Percentiles rank a stretch among this genome's conserved stretches.
Evolutionary conservation across 2,888 invertebrate species (phyloP).

Genomic region (Leptopterna dolabrata): DNA sequence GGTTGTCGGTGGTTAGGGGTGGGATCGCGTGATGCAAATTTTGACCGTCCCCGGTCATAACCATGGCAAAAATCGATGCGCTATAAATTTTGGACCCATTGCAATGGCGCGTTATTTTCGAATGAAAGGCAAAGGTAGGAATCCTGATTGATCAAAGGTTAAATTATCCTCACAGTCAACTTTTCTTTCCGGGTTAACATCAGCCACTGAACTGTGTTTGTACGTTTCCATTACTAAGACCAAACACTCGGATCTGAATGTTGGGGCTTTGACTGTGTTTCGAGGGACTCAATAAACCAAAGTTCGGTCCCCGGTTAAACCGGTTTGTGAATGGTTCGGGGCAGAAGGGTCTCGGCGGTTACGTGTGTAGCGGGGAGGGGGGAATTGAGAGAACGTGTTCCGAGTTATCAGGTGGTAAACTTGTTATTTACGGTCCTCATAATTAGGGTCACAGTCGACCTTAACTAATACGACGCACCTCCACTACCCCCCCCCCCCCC

Average conservation of each 20-base stretch:
- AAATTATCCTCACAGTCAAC: too few relatives aligned
- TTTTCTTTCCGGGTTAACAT: too few relatives aligned
- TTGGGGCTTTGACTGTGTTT: neutral
- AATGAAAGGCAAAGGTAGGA: too few relatives aligned
- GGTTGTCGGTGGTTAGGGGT: too few relatives aligned
- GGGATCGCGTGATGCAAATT: too few relatives aligned
- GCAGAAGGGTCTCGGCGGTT: neutral
- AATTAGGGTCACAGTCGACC: constrained; percentile 51
- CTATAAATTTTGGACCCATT: too few relatives aligned
- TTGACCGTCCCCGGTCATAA: too few relatives aligned
- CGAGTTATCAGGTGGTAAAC: constrained; percentile 54
- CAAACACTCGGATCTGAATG: neutral
- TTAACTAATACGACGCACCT: constrained; percentile 35
- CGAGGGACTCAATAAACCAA: neutral
- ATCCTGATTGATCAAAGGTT: too few relatives aligned
- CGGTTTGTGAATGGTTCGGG: neutral
- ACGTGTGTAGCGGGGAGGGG: neutral
- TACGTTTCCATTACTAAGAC: too few relatives aligned
- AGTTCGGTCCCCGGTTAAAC: neutral
- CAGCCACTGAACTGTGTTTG: too few relatives aligned
- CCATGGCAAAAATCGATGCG: too few relatives aligned
- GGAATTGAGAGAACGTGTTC: constrained; percentile 30
- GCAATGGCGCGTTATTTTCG: too few relatives aligned
- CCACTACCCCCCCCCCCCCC: neutral
- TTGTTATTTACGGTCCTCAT: constrained; percentile 56